phyloP scores from a whole-genome alignment of 2,888 invertebrate genomes.

The Smittia sp. region DNA sequence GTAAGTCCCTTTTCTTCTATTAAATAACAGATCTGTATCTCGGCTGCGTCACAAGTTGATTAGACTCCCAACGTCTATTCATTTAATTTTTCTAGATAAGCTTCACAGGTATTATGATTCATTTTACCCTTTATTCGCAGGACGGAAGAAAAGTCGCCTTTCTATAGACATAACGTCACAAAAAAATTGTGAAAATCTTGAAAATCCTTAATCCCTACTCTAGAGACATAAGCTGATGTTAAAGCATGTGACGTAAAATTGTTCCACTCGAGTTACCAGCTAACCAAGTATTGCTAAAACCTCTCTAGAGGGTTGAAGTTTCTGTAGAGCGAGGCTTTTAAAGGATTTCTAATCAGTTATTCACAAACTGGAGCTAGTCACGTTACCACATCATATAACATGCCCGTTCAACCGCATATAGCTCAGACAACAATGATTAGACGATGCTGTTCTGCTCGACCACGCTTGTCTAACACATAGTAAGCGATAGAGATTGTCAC shows the following conservation, averaged over 20 bases:
- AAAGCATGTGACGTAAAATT: conserved; percentile 25
- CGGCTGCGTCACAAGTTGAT: conserved; percentile 11
- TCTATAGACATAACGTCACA: background rate
- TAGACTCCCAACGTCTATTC: conserved; percentile 11
- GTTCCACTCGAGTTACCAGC: no score
- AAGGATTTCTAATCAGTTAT: no score
- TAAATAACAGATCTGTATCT: conserved; percentile 36
- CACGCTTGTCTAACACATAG: background rate
- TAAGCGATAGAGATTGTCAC: background rate
- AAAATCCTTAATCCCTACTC: conserved; percentile 31
- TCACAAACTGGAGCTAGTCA: background rate
- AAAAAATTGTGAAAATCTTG: background rate
- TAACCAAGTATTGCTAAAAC: background rate
- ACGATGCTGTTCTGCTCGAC: background rate
- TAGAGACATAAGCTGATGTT: conserved; percentile 20
- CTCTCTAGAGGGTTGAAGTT: no score
- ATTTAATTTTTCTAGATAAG: no score
- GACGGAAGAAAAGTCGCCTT: background rate
- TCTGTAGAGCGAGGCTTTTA: no score
- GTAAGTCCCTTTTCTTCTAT: conserved; percentile 33
- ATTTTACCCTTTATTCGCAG: no score
- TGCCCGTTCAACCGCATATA: background rate
- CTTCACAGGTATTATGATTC: no score
- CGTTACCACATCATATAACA: background rate
- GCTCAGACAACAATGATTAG: background rate